phyloP scores from a whole-genome alignment of 2,113 vertebrate genomes.

The Carassius auratus region DNA sequence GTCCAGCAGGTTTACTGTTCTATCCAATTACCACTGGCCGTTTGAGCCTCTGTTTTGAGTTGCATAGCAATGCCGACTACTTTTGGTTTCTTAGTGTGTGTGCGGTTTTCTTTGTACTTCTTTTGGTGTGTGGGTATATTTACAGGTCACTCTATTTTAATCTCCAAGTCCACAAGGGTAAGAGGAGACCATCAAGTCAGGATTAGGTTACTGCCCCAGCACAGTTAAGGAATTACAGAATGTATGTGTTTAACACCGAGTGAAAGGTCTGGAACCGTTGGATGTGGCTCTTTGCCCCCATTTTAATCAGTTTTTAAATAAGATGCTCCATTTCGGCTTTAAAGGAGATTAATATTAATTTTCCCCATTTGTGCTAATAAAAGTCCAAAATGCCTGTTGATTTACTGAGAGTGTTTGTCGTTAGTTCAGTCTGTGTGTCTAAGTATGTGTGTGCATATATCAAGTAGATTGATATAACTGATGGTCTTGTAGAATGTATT shows the following conservation, averaged over 20 bases:
- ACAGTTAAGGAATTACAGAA: conserved; percentile 44
- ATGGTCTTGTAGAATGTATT: not conserved
- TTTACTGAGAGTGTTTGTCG: conserved; percentile 50
- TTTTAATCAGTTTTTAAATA: conserved; percentile 59
- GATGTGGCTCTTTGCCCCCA: conserved; percentile 47
- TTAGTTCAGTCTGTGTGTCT: conserved; percentile 6
- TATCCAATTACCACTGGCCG: conserved; percentile 59
- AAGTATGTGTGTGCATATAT: conserved; percentile 30
- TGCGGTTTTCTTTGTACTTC: conserved; percentile 10
- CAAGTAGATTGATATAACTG: conserved; percentile 18
- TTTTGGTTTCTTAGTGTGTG: not conserved
- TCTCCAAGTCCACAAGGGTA: conserved; percentile 7
- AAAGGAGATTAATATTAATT: conserved; percentile 58
- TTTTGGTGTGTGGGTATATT: conserved; percentile 10
- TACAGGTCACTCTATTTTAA: conserved; percentile 18
- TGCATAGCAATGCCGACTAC: not conserved
- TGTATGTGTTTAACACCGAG: conserved; percentile 33
- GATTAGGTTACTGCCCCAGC: conserved; percentile 47
- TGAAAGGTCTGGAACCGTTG: conserved; percentile 49
- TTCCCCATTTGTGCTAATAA: conserved; percentile 47
- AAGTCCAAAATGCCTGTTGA: conserved; percentile 45
- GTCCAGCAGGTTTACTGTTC: conserved; percentile 55
- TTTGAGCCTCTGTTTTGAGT: not conserved
- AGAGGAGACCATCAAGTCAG: conserved; percentile 10
- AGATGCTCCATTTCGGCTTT: conserved; percentile 54